Conservation (phyloP, 2,888 invertebrate genomes). For the Pharmacophagus antenor region DNA sequence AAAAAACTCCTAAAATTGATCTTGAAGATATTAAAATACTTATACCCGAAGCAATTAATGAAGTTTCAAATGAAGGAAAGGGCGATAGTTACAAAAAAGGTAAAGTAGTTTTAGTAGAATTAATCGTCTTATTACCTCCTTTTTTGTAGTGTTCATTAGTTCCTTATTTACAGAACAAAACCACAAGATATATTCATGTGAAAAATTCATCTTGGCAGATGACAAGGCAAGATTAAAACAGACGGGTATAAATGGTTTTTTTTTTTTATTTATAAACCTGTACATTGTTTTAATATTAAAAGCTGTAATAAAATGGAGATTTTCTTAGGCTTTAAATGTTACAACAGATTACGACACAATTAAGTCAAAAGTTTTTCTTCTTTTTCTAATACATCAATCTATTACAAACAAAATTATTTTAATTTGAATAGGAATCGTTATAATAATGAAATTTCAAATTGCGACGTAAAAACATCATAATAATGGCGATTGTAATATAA, state of each 20-base stretch:
- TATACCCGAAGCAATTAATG: neutral
- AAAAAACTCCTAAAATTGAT: neutral
- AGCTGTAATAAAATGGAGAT: no score
- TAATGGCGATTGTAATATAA: no score
- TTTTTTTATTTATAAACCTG: no score
- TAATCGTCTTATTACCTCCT: neutral
- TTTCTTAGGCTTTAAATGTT: no score
- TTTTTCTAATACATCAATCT: no score
- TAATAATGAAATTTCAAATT: no score
- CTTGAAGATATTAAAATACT: neutral
- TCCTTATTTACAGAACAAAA: constrained; percentile 17
- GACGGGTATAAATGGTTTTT: constrained; percentile 5
- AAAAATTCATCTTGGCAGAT: constrained; percentile 2
- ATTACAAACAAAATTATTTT: no score
- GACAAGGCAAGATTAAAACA: constrained; percentile 9
- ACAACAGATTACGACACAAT: no score
- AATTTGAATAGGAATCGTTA: no score
- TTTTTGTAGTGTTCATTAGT: neutral
- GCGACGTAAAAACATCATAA: no score
- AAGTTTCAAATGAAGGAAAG: constrained; percentile 7
- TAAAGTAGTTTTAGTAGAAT: neutral
- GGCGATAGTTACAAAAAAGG: constrained; percentile 10
- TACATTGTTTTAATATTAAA: no score
- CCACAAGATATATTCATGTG: constrained; percentile 1
- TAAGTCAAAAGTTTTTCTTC: no score